Conservation (phyloP, 2,113 vertebrate genomes). For the Hydropotes inermis region DNA sequence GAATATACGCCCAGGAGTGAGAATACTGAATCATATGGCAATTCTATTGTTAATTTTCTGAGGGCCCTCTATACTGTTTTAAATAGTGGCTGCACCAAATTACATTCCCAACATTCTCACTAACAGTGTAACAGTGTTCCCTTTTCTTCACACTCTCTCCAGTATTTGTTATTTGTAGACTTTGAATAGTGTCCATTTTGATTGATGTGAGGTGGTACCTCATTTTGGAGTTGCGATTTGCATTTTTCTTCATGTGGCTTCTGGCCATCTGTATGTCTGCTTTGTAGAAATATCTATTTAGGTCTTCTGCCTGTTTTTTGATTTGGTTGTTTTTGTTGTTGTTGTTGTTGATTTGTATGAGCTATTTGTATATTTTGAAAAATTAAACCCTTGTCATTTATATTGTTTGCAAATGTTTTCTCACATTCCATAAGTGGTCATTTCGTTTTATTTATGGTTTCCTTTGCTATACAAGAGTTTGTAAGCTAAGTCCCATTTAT, state of each 20-base stretch:
- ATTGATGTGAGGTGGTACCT: neutral
- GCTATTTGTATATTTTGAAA: neutral
- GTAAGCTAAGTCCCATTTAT: neutral
- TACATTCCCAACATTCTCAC: neutral
- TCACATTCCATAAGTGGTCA: neutral
- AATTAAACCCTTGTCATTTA: neutral
- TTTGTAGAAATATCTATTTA: neutral
- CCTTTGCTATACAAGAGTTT: neutral
- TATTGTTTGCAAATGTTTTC: neutral
- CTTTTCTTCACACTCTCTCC: neutral
- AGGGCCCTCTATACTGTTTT: neutral
- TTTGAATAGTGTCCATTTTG: neutral
- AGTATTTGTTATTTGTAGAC: neutral
- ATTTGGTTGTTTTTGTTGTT: neutral
- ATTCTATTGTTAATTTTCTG: neutral
- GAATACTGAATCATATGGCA: neutral
- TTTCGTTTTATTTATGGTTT: neutral
- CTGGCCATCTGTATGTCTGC: neutral
- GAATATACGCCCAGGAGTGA: neutral
- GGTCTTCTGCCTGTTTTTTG: neutral
- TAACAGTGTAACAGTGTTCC: neutral
- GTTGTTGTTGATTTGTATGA: neutral
- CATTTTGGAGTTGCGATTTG: neutral
- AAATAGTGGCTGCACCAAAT: neutral
- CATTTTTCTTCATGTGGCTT: neutral